Conservation (phyloP, 1,140 invertebrate species). For the Probaryconus sp. region DNA sequence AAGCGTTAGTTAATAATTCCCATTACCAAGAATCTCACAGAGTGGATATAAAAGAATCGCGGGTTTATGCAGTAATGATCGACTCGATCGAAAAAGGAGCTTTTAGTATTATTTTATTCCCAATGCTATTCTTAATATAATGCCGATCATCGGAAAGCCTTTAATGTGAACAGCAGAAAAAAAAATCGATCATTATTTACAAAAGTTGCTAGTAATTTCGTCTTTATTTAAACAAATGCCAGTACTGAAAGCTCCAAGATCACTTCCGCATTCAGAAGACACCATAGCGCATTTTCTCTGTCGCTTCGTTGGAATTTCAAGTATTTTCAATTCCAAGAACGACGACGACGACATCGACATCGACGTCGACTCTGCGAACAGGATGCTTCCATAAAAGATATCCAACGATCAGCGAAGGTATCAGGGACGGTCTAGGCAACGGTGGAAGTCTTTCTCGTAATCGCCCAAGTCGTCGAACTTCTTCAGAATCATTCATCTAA, state of each 20-base stretch:
- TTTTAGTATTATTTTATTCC: too few relatives aligned
- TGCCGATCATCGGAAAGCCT: too few relatives aligned
- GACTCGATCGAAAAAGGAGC: too few relatives aligned
- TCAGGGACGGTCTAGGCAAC: not conserved
- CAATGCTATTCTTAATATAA: too few relatives aligned
- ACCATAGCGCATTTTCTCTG: slow-evolving; percentile 61
- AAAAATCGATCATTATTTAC: slow-evolving; percentile 38
- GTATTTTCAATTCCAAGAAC: slow-evolving; percentile 66
- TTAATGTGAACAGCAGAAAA: slow-evolving; percentile 13
- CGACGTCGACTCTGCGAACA: slow-evolving; percentile 4
- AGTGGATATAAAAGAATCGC: too few relatives aligned
- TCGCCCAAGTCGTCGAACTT: slow-evolving; percentile 32
- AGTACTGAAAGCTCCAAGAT: slow-evolving; percentile 38
- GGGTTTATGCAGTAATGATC: too few relatives aligned
- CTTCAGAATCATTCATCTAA: slow-evolving; percentile 39
- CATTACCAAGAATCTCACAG: too few relatives aligned
- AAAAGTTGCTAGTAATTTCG: slow-evolving; percentile 27
- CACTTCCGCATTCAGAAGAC: slow-evolving; percentile 63
- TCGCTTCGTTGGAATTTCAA: slow-evolving; percentile 67
- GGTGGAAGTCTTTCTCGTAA: slow-evolving; percentile 9
- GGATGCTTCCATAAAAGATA: slow-evolving; percentile 47
- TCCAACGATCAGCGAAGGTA: slow-evolving; percentile 21
- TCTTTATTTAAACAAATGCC: slow-evolving; percentile 59
- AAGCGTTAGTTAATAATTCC: too few relatives aligned
- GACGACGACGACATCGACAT: slow-evolving; percentile 28